Evolutionary conservation across 2,888 invertebrate genomes (phyloP), one percentile per base, ranked within the genome.

Genomic region (Volucella inflata): DNA sequence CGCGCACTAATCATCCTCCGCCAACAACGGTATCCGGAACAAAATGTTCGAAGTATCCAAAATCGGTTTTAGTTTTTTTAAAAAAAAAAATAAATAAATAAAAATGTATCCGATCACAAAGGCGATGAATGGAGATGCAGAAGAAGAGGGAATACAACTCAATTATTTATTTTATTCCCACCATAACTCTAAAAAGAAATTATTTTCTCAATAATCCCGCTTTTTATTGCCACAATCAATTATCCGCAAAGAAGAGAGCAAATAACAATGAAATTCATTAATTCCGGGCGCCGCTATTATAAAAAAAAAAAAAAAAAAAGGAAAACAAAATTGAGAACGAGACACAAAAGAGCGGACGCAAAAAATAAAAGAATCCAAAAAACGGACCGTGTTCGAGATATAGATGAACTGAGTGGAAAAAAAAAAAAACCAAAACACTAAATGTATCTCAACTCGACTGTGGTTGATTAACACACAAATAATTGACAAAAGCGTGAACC

Each of bases 251-350:
- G 65, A 74, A 74, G 48, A 74, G 78, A 64, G 53, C 62, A 74
- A 84, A 75, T 51, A 75, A 68, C 74, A 84, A 71, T 68, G 48
- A 64, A 79, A 75, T 76, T 76, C 75, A 84, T 84, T 67, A 71
- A 71, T 79, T 79, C 75, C 70, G 74, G 79, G 84, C 84, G 84
- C 79, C 83, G 74, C 65, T 79, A 71, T 79, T 79, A 71, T 65
- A 50, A 55, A 44, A 44, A 44, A 44, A 44, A 44, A 36, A 57
- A 21, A 30, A 57, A n/a, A n/a, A n/a, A n/a, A 44, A 36, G 38
- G 14, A 30, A 57, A n/a, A n/a, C n/a, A n/a, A n/a, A n/a, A 21
- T 12, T 6, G 14, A n/a, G 14, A 62, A 60, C 40, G 42, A 51
- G 16, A 72, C 44, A 60, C 40, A 46, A 80, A 30, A 30, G 38